phyloP scores from a whole-genome alignment of 1,140 invertebrate species.

The Anoplophora glabripennis region DNA sequence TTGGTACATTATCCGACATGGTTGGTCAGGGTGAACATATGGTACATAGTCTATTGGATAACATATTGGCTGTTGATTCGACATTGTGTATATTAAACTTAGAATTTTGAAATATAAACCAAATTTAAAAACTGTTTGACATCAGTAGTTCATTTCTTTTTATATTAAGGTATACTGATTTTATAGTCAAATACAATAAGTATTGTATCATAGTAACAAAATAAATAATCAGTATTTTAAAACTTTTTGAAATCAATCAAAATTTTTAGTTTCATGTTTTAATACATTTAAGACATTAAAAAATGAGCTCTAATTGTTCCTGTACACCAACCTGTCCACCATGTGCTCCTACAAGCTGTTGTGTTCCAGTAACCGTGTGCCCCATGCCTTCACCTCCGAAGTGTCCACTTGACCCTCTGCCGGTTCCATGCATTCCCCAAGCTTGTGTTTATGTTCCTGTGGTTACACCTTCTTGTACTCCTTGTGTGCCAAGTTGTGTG shows the following conservation, averaged over 20 bases:
- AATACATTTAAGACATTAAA: no score
- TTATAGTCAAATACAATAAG: not conserved
- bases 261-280: no score
- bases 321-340: conserved; percentile 1
- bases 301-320: no score
- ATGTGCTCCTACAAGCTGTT: conserved; percentile 20
- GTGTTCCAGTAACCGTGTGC: conserved; percentile 23
- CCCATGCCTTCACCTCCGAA: conserved; percentile 18
- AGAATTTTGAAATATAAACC: not conserved
- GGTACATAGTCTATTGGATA: conserved; percentile 9
- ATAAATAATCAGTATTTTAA: no score
- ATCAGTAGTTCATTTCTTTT: not conserved
- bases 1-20: conserved; percentile 1
- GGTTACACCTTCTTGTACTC: conserved; percentile 22
- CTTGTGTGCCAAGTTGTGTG: conserved; percentile 10
- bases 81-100: conserved; percentile 3
- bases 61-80: not conserved
- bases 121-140: not conserved
- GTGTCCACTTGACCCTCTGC: conserved; percentile 18
- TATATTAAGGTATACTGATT: not conserved
- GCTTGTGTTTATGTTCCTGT: conserved; percentile 25
- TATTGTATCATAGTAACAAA: no score
- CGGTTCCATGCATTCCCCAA: conserved; percentile 24
- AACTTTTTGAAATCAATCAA: no score
- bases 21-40: conserved; percentile 1